A percentile compares a stretch with the other conserved stretches of the same genome.
phyloP scores from a whole-genome alignment of 2,888 invertebrate genomes.

The Thelaira solivaga region DNA sequence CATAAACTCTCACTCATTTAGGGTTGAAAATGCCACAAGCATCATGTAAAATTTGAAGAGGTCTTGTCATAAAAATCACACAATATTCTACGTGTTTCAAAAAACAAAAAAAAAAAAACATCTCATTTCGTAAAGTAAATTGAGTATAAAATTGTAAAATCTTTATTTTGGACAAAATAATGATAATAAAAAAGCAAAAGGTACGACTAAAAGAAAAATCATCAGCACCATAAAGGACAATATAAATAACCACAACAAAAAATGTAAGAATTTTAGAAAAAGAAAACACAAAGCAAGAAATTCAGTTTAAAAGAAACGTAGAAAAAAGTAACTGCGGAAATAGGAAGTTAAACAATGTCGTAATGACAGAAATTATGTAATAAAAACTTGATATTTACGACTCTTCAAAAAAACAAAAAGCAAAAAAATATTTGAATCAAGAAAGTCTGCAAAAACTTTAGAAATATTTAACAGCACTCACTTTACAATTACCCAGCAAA shows the following conservation, averaged over 20 bases:
- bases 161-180: constrained; percentile 30
- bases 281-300: background rate
- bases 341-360: constrained; percentile 64
- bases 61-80: constrained; percentile 15
- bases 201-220: constrained; percentile 1
- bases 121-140: constrained; percentile 24
- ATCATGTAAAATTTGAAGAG: constrained; percentile 6
- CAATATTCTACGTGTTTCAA: constrained; percentile 53
- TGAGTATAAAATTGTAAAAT: constrained; percentile 40
- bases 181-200: constrained; percentile 10
- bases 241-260: too few species aligned
- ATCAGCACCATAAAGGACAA: constrained; percentile 8
- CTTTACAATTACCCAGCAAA: constrained; percentile 6
- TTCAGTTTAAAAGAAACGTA: too few species aligned
- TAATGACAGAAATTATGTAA: constrained; percentile 75
- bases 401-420: constrained; percentile 59
- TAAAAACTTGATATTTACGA: constrained; percentile 75
- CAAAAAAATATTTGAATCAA: background rate
- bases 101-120: too few species aligned
- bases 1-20: constrained; percentile 39
- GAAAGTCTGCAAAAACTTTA: background rate
- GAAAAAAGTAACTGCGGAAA: constrained; percentile 41
- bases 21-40: constrained; percentile 27
- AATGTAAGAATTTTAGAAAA: constrained; percentile 52
- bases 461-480: constrained; percentile 12